Conservation (phyloP, 2,888 invertebrate genomes). For the Colletes collaris region DNA sequence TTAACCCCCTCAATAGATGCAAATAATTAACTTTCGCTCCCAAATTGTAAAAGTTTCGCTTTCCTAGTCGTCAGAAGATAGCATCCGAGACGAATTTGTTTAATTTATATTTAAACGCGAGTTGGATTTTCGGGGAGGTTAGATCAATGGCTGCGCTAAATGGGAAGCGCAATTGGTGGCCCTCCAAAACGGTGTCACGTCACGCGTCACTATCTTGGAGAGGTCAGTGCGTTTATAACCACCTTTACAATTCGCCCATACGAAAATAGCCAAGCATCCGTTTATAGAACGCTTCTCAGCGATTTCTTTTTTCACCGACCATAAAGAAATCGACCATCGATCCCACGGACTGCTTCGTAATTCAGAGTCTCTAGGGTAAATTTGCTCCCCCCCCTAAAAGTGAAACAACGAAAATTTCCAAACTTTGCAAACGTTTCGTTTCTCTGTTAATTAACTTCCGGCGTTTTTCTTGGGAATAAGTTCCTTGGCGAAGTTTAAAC, state of each 20-base stretch:
- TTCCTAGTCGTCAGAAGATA: no score
- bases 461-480: background rate
- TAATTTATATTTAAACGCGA: conserved; percentile 54
- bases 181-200: conserved; percentile 52
- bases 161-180: conserved; percentile 39
- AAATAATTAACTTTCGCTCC: no score
- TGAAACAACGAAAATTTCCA: background rate
- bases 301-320: conserved; percentile 23
- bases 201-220: conserved; percentile 60
- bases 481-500: background rate
- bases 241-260: conserved; percentile 47
- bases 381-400: background rate
- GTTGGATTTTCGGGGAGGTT: background rate
- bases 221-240: conserved; percentile 63
- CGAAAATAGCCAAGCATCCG: conserved; percentile 48
- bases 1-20: no score
- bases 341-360: background rate
- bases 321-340: background rate
- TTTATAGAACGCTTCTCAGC: conserved; percentile 42
- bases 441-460: conserved; percentile 9
- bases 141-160: conserved; percentile 49
- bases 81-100: conserved; percentile 23
- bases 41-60: no score
- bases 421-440: no score
- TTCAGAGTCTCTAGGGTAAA: background rate